A percentile compares a stretch with the other conserved stretches of the same genome.
These are phyloP conservation scores for Eristalis intricaria DNA, from an alignment of 2,888 invertebrate species.

Conservation along the genomic window DNA sequence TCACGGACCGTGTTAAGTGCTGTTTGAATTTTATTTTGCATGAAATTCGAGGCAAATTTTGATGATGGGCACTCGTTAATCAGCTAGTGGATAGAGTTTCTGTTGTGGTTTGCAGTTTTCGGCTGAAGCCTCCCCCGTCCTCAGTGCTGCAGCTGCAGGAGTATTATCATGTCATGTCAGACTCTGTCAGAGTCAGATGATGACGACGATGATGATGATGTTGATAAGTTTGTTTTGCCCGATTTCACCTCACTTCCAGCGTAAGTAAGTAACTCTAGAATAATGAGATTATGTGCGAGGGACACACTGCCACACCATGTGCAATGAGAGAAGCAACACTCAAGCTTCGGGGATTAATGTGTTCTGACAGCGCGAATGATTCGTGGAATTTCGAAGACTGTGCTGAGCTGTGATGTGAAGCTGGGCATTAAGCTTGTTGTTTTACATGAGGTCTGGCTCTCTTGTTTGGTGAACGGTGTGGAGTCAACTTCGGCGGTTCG, in stretches of 20 bases:
- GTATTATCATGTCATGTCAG: conserved; percentile 25
- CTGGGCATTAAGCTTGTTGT: not conserved
- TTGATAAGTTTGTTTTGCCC: not conserved
- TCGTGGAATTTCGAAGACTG: conserved; percentile 7
- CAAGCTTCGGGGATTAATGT: conserved; percentile 4
- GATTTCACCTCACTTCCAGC: conserved; percentile 21
- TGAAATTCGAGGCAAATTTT: conserved; percentile 57
- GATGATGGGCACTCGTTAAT: conserved; percentile 49
- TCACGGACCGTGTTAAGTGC: not conserved
- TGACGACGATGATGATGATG: not conserved
- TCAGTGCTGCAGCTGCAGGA: not conserved
- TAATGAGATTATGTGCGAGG: conserved; percentile 37
- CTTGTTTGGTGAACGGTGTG: not conserved
- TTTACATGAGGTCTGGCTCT: not conserved
- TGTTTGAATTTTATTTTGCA: conserved; percentile 1
- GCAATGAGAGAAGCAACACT: conserved; percentile 40
- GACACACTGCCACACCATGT: conserved; percentile 16
- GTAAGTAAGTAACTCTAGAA: conserved; percentile 49
- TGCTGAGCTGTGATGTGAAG: not conserved
- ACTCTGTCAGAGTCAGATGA: conserved; percentile 10
- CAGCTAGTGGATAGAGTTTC: conserved; percentile 52
- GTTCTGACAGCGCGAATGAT: conserved; percentile 21
- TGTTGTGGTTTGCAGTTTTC: conserved; percentile 45
- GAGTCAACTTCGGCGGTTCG: not conserved
- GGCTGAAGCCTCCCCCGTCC: conserved; percentile 14